Conservation (phyloP, 2,797 vertebrate genomes). For the Rhinella marina region DNA sequence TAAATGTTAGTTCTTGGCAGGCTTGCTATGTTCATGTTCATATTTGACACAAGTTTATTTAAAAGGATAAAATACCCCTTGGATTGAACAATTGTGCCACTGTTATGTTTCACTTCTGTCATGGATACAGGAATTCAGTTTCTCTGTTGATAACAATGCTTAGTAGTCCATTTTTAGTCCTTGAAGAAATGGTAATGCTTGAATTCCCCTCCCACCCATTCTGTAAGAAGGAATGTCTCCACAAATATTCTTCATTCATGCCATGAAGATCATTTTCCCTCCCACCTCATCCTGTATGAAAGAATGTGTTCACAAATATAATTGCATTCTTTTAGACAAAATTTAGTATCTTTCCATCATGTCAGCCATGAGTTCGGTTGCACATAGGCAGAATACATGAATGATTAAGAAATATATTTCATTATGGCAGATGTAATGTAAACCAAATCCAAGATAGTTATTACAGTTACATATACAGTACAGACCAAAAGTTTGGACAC, state of each 20-base stretch:
- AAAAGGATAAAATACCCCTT: not conserved
- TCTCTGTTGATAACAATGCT: conserved; percentile 11
- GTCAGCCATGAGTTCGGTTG: not conserved
- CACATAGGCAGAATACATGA: not conserved
- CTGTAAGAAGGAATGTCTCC: conserved; percentile 35
- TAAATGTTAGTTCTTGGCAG: not conserved
- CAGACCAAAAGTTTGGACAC: too few species aligned
- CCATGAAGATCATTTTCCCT: conserved; percentile 15
- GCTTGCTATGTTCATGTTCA: not conserved
- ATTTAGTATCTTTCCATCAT: not conserved
- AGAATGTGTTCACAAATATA: not conserved
- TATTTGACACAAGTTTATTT: not conserved
- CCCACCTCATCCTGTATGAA: conserved; percentile 28
- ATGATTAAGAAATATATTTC: not conserved
- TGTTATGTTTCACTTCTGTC: conserved; percentile 5
- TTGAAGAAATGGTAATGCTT: not conserved
- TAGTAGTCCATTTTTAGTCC: not conserved
- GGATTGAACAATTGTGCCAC: not conserved
- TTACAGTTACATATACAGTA: not conserved
- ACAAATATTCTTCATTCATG: conserved; percentile 17
- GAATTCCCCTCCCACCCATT: conserved; percentile 44
- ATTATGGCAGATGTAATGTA: not conserved
- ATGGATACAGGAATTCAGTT: conserved; percentile 25
- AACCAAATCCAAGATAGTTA: not conserved
- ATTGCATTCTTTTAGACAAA: not conserved